phyloP scores from a whole-genome alignment of 2,113 vertebrate species.

The Sinocyclocheilus maitianheensis region DNA sequence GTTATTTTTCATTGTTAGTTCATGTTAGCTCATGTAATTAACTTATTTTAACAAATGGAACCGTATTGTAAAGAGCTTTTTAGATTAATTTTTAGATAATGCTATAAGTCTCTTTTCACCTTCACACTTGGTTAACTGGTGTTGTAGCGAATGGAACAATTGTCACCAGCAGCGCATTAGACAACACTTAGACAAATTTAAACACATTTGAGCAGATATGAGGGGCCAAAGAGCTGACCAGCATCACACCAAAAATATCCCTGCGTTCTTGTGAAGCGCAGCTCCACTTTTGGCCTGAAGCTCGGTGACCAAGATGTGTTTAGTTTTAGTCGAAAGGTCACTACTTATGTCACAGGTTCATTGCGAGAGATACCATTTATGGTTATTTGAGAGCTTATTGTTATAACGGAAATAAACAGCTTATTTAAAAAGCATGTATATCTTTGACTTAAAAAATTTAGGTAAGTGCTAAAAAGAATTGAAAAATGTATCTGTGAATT shows the following conservation, averaged over 20 bases:
- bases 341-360: background rate
- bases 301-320: background rate
- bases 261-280: background rate
- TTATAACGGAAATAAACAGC: background rate
- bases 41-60: background rate
- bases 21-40: background rate
- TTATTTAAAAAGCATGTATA: background rate
- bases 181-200: background rate
- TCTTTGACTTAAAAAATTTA: background rate
- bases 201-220: constrained; percentile 5
- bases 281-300: background rate
- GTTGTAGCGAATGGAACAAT: constrained; percentile 3
- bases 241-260: background rate
- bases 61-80: background rate
- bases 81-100: background rate
- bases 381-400: background rate
- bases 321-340: background rate
- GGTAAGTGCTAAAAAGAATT: no score
- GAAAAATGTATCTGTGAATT: background rate
- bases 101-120: background rate
- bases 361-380: background rate
- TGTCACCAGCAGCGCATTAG: background rate
- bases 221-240: background rate
- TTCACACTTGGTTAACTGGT: constrained; percentile 6
- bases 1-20: background rate